phyloP scores from a whole-genome alignment of 2,888 invertebrate genomes.

The Nemoura dubitans region DNA sequence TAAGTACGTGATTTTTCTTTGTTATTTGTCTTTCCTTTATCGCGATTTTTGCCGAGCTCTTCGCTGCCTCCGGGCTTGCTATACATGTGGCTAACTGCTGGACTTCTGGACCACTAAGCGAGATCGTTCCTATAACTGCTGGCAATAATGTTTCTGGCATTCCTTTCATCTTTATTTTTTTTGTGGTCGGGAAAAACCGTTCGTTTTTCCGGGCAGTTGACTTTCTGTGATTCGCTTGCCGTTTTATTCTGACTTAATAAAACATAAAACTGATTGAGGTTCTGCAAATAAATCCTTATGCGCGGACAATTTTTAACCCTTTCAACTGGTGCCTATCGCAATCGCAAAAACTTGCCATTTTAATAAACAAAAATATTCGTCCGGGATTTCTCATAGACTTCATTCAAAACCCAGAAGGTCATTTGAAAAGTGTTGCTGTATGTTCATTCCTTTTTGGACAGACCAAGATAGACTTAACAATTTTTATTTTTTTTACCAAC shows the following conservation, averaged over 20 bases:
- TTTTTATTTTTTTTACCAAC: background rate
- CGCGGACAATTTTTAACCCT: background rate
- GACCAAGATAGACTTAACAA: no score
- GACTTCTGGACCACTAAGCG: background rate
- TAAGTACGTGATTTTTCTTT: constrained; percentile 37
- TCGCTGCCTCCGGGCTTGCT: background rate
- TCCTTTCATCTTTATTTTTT: constrained; percentile 30
- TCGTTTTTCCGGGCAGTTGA: background rate
- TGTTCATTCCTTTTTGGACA: no score
- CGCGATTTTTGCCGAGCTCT: background rate
- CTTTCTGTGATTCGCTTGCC: background rate
- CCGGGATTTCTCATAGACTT: no score
- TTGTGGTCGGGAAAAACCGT: background rate
- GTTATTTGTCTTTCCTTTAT: constrained; percentile 36
- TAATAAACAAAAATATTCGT: background rate
- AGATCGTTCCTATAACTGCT: constrained; percentile 31
- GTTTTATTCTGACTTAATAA: constrained; percentile 13
- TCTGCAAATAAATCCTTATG: background rate
- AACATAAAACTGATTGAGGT: constrained; percentile 1
- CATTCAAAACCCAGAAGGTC: no score
- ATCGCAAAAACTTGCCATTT: background rate
- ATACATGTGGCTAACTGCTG: constrained; percentile 25
- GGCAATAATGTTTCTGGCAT: constrained; percentile 34
- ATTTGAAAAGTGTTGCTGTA: no score
- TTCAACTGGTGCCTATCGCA: background rate